These are phyloP conservation scores for Idaea biselata DNA, from an alignment of 2,888 invertebrate species.

Conservation along the genomic window DNA sequence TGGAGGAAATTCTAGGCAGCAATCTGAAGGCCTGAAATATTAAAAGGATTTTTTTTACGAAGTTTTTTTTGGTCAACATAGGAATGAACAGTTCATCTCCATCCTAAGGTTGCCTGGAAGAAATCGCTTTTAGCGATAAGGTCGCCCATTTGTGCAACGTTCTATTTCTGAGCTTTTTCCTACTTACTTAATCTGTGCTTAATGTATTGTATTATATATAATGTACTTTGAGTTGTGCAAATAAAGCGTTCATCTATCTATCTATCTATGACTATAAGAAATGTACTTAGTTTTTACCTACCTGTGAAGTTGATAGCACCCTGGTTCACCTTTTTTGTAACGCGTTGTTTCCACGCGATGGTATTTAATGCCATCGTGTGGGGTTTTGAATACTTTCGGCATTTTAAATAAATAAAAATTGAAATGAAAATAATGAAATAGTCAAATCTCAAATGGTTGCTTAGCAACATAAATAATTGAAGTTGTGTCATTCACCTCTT, in stretches of 20 bases:
- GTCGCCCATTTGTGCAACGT: too few relatives aligned
- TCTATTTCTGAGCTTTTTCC: too few relatives aligned
- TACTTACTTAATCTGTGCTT: too few relatives aligned
- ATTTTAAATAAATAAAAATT: constrained; percentile 39
- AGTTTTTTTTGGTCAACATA: not conserved
- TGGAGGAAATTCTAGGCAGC: constrained; percentile 67
- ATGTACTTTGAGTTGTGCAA: too few relatives aligned
- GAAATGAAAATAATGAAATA: constrained; percentile 12
- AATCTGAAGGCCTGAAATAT: constrained; percentile 62
- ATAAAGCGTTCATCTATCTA: too few relatives aligned
- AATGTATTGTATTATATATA: too few relatives aligned
- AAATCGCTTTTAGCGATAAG: too few relatives aligned
- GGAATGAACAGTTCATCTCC: too few relatives aligned
- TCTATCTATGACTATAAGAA: too few relatives aligned
- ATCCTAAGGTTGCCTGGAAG: too few relatives aligned
- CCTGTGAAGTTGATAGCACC: constrained; percentile 71
- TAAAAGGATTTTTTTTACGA: too few relatives aligned
- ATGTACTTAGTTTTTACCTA: constrained; percentile 25
- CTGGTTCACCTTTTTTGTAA: constrained; percentile 49
- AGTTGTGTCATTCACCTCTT: too few relatives aligned
- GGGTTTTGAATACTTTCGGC: constrained; percentile 54
- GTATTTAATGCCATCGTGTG: constrained; percentile 61
- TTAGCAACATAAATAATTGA: constrained; percentile 22
- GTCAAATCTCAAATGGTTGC: constrained; percentile 21
- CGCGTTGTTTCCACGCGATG: constrained; percentile 39